Percentiles rank a stretch among this genome's conserved stretches.
These are phyloP conservation scores for Orthosia gracilis DNA, from an alignment of 2,888 invertebrate genomes.

Conservation along the genomic window DNA sequence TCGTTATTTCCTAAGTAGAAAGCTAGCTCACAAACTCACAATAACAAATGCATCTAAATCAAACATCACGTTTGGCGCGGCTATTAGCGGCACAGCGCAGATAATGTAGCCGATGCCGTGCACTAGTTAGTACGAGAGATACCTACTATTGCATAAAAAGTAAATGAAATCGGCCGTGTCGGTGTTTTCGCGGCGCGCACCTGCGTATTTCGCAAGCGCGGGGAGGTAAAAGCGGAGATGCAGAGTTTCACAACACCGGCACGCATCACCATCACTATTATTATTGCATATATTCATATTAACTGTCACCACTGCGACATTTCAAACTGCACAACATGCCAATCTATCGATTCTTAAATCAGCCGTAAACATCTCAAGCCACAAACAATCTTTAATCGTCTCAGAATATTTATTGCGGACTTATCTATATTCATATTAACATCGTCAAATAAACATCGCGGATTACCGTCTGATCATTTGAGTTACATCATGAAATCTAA, in stretches of 20 bases:
- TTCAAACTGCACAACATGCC: conserved; percentile 16
- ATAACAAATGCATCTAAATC: conserved; percentile 49
- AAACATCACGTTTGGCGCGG: conserved; percentile 36
- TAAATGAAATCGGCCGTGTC: conserved; percentile 87
- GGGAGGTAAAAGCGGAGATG: conserved; percentile 90
- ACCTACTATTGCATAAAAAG: conserved; percentile 88
- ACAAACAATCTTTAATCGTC: conserved; percentile 16
- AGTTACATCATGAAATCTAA: conserved; percentile 55
- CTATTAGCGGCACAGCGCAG: conserved; percentile 42
- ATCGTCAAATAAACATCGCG: conserved; percentile 26
- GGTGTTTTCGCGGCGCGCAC: conserved; percentile 91
- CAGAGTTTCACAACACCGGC: conserved; percentile 87
- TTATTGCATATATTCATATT: conserved; percentile 56
- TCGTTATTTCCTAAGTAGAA: conserved; percentile 47
- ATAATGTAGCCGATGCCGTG: conserved; percentile 42
- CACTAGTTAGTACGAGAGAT: conserved; percentile 67
- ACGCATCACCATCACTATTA: conserved; percentile 72
- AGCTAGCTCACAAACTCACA: conserved; percentile 35
- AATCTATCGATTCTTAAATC: conserved; percentile 20
- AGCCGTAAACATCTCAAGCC: conserved; percentile 23
- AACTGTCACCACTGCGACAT: conserved; percentile 25
- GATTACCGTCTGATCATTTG: conserved; percentile 18
- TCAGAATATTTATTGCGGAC: conserved; percentile 16
- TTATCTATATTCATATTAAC: conserved; percentile 39
- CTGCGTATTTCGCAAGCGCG: conserved; percentile 91